Conservation (phyloP, 2,113 vertebrate genomes). For the Sapayoa aenigma region DNA sequence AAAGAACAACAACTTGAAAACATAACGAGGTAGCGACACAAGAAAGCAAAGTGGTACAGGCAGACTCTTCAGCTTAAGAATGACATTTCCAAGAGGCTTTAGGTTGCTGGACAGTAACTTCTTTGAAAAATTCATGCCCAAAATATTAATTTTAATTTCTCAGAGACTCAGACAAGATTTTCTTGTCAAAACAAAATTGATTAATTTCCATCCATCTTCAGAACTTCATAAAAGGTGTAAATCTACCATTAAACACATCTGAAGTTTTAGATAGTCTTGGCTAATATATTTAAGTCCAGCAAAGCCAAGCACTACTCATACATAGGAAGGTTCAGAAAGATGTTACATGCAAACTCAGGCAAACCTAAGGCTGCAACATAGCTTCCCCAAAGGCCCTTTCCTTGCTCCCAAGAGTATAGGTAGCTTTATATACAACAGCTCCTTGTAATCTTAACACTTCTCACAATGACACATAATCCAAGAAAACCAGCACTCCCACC, state of each 20-base stretch:
- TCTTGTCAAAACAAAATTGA: not conserved
- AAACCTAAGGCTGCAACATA: not conserved
- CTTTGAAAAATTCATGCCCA: not conserved
- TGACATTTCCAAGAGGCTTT: not conserved
- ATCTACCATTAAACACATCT: not conserved
- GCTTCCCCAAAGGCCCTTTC: not conserved
- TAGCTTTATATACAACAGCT: not conserved
- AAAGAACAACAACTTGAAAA: not conserved
- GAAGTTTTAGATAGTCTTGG: not conserved
- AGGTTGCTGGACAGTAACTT: not conserved
- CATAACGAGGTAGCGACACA: not conserved
- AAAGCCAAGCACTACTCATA: not conserved
- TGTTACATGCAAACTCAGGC: not conserved
- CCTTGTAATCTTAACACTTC: not conserved
- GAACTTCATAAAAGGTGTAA: not conserved
- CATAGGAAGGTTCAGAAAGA: not conserved
- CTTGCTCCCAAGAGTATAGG: not conserved
- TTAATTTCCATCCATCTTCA: not conserved
- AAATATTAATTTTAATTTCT: not conserved
- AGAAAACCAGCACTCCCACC: not conserved
- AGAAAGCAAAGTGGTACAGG: not conserved
- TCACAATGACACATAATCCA: not conserved
- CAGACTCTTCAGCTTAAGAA: not conserved
- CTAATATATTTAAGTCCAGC: not conserved
- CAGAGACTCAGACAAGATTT: not conserved